phyloP scores from a whole-genome alignment of 2,113 vertebrate species.

The Callocephalon fimbriatum region DNA sequence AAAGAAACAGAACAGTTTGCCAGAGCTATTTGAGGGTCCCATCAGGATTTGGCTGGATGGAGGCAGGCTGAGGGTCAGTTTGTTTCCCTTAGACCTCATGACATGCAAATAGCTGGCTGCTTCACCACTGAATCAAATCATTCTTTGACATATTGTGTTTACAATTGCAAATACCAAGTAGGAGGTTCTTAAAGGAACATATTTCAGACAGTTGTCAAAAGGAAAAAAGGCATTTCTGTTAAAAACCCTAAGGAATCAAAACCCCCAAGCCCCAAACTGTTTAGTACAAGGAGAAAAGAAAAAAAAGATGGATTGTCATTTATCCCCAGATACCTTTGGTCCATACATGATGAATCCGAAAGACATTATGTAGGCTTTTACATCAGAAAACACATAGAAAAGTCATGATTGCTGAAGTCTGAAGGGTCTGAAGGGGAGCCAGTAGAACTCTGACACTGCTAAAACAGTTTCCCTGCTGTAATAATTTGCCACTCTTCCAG shows the following conservation, averaged over 20 bases:
- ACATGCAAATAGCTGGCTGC: conserved; percentile 63
- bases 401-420: background rate
- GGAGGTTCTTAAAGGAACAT: conserved; percentile 64
- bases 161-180: conserved; percentile 38
- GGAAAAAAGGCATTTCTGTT: background rate
- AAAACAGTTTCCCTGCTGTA: background rate
- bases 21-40: conserved; percentile 56
- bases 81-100: conserved; percentile 69
- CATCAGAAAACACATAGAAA: background rate
- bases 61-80: conserved; percentile 61
- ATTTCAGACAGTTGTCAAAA: conserved; percentile 10
- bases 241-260: background rate
- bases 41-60: conserved; percentile 55
- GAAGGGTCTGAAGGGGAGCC: background rate
- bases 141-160: conserved; percentile 60
- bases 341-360: background rate
- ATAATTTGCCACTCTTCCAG: background rate
- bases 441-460: background rate
- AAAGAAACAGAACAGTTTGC: conserved; percentile 40
- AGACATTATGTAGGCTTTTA: background rate
- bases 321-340: background rate
- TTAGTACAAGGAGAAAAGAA: background rate
- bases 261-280: background rate
- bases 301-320: background rate
- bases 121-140: conserved; percentile 45